Percentiles rank a stretch among this genome's conserved stretches.
These are phyloP conservation scores for Laspeyria flexula DNA, from an alignment of 2,888 invertebrate genomes.

Conservation along the genomic window DNA sequence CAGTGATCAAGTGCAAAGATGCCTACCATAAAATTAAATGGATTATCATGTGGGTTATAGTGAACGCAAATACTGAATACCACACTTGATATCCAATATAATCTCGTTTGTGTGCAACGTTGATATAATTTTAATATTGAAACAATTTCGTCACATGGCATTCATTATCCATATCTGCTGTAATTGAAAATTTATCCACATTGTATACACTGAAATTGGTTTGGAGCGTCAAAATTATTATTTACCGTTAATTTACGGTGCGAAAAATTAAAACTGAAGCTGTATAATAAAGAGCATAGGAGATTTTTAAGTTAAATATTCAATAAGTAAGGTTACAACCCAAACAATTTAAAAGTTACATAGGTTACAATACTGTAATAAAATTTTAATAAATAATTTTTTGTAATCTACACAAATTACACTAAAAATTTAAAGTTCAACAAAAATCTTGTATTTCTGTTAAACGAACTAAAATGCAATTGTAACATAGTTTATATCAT, in stretches of 20 bases:
- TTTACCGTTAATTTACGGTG: slow-evolving; percentile 30
- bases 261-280: slow-evolving; percentile 28
- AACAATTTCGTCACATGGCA: slow-evolving; percentile 33
- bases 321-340: neutral
- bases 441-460: too few species aligned
- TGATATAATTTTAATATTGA: slow-evolving; percentile 44
- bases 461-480: slow-evolving; percentile 1
- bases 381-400: too few species aligned
- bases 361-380: neutral
- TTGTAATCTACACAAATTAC: too few species aligned
- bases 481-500: slow-evolving; percentile 2
- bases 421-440: too few species aligned
- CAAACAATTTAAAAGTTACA: too few species aligned
- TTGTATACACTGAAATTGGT: slow-evolving; percentile 25
- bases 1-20: neutral
- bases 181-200: slow-evolving; percentile 43
- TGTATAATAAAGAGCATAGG: neutral
- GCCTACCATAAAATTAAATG: slow-evolving; percentile 7
- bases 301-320: neutral
- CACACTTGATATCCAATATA: slow-evolving; percentile 24
- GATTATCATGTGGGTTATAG: neutral
- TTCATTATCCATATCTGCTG: slow-evolving; percentile 37
- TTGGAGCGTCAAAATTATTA: slow-evolving; percentile 31
- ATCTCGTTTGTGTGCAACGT: slow-evolving; percentile 23
- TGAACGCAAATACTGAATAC: slow-evolving; percentile 11